Evolutionary conservation across 2,113 vertebrate genomes (phyloP), one percentile per base, ranked within the genome.

Genomic region (Cygnus atratus): DNA sequence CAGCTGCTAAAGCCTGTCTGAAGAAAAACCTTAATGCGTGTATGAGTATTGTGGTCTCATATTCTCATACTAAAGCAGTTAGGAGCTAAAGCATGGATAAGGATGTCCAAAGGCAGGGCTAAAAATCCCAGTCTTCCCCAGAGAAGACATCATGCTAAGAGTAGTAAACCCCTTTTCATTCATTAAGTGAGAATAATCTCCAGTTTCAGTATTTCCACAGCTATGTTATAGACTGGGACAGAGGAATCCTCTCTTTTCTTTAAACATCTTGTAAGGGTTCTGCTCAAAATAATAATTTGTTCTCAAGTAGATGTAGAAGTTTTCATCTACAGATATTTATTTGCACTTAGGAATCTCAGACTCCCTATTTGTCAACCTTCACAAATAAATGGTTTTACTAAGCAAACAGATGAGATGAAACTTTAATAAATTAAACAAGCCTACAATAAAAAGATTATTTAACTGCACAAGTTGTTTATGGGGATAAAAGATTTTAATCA

Each of bases 401-500:
- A 90, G 48, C 17, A 73, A 93, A 84, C 3, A 12, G 54, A 37
- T 63, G 63, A 87, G 74, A 68, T 79, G 39, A 79, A 50, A 85
- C 70, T 75, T 72, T 33, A 78, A 72, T 86, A 93, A 92, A 80
- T 77, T 91, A 88, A 92, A 68, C 7, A 21, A 83, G 61, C 44
- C 37, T 21, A 62, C 78, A 89, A 59, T 73, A 79, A 89, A 90
- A 91, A 24, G 6, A 20, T 84, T 86, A 33, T 80, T 96, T 84
- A 87, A 87, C 52, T 72, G 57, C 57, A 93, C 35, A 88, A 80
- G 52, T 93, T 90, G 39, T 93, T 96, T 94, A 67, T 93, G 84
- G 79, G 11, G 11, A 91, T 85, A 62, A 92, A 90, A 82, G 28
- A 2, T 89, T 96, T 93, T 93, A 96, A 92, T 95, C 88, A 92